Evolutionary conservation across 2,888 invertebrate species (phyloP).

Genomic region (Junonia oenone): DNA sequence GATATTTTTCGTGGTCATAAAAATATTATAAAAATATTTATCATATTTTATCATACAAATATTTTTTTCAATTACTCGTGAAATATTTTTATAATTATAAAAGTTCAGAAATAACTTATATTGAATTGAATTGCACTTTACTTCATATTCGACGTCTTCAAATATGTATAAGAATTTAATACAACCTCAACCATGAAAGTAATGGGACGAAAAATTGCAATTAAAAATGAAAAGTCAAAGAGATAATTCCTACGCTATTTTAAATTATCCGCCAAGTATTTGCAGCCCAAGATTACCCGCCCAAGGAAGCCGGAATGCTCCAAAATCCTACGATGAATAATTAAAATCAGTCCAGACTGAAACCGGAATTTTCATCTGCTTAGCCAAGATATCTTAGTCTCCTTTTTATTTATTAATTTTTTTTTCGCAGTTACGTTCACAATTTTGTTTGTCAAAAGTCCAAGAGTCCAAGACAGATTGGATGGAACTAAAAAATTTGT

Average conservation of each 20-base stretch:
- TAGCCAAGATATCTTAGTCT: neutral
- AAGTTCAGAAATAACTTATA: too few relatives aligned
- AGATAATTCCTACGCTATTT: constrained; percentile 13
- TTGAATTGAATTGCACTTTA: too few relatives aligned
- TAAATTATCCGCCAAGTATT: constrained; percentile 44
- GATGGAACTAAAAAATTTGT: too few relatives aligned
- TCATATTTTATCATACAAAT: too few relatives aligned
- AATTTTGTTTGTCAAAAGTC: neutral
- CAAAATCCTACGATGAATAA: constrained; percentile 54
- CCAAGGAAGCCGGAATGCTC: constrained; percentile 36
- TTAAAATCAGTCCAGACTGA: constrained; percentile 36
- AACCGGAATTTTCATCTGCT: neutral
- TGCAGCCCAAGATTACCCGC: constrained; percentile 44
- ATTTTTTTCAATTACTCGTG: too few relatives aligned
- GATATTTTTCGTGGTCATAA: too few relatives aligned
- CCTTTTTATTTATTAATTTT: neutral
- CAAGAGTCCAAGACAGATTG: too few relatives aligned
- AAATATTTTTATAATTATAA: too few relatives aligned
- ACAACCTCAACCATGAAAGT: neutral
- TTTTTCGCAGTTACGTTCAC: neutral
- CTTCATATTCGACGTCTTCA: too few relatives aligned
- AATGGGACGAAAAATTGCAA: neutral
- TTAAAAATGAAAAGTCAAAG: constrained; percentile 6
- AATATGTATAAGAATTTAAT: too few relatives aligned
- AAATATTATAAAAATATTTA: too few relatives aligned